Evolutionary conservation across 2,797 vertebrate species (phyloP), one percentile per base, ranked within the genome.

Genomic region (Chiloscyllium punctatum): DNA sequence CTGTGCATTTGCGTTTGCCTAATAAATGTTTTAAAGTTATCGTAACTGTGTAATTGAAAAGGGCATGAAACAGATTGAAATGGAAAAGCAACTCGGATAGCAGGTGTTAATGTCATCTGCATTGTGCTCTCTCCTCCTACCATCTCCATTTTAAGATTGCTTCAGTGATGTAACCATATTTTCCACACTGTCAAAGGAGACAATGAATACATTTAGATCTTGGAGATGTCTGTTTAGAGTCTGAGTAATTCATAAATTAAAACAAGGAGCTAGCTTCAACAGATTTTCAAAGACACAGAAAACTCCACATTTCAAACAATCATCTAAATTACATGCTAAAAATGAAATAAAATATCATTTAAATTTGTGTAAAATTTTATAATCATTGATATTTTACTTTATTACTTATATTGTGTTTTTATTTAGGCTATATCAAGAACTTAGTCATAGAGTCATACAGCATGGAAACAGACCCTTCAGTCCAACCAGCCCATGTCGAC

Each of bases 1-100:
- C n/a, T 42, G 66, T 92, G 90, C 42, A 42, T 92, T 62, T 11
- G 37, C 66, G 69, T 42, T 68, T 42, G 90, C 37, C 62, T 69
- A 37, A 69, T 69, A 69, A 92, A 92, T 68, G 23, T 92, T 69
- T 92, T n/a, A 92, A 88, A 88, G 62, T 92, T 69, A 69, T 92
- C 25, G 90, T 37, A 92, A 92, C 90, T 68, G 23, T 92, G 90
- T 69, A n/a, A n/a, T 69, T 37, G 66, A 69, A 69, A 92, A 69
- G 62, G 37, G 21, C n/a, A 42, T 8, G 37, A 21, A 92, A 84
- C 33, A 69, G 66, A 62, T 92, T 69, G 66, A 92, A 69, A 27
- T 69, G 90, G 42, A 69, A 92, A 69, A n/a, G 21, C 62, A 27
- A 18, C n/a, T 21, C 66, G 7, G 66, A 42, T 69, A 69, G 18